Percentiles rank a stretch among this genome's conserved stretches.
Conservation (phyloP, 2,797 vertebrate species). For the Enteromius viviparus region DNA sequence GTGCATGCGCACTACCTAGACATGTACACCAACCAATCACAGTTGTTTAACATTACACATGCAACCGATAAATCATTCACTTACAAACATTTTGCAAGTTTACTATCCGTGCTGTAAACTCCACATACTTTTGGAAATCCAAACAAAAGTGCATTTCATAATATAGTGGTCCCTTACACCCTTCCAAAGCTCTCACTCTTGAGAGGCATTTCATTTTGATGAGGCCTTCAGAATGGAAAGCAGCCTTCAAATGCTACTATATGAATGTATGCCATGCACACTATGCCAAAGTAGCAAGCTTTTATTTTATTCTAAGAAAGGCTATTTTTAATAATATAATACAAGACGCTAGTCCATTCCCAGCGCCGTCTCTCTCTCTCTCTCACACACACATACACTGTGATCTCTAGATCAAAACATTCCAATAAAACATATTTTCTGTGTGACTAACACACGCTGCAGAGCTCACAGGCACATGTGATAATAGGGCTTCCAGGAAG, state of each 20-base stretch:
- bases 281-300: background rate
- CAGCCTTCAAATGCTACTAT: background rate
- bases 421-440: constrained; percentile 44
- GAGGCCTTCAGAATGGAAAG: background rate
- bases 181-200: background rate
- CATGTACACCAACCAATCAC: background rate
- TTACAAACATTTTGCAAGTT: background rate
- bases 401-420: constrained; percentile 32
- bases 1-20: background rate
- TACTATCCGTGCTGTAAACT: background rate
- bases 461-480: constrained; percentile 36
- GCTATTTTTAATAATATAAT: background rate
- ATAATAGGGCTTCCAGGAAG: constrained; percentile 54
- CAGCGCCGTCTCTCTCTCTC: background rate
- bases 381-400: background rate
- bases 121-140: background rate
- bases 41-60: background rate
- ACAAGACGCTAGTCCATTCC: background rate
- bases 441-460: constrained; percentile 39
- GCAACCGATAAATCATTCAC: background rate
- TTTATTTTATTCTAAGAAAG: background rate
- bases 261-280: background rate
- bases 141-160: background rate
- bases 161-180: background rate
- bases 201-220: background rate